Evolutionary conservation across 2,888 invertebrate genomes (phyloP), one percentile per base, ranked within the genome.

Genomic region (Athrips mouffetella): DNA sequence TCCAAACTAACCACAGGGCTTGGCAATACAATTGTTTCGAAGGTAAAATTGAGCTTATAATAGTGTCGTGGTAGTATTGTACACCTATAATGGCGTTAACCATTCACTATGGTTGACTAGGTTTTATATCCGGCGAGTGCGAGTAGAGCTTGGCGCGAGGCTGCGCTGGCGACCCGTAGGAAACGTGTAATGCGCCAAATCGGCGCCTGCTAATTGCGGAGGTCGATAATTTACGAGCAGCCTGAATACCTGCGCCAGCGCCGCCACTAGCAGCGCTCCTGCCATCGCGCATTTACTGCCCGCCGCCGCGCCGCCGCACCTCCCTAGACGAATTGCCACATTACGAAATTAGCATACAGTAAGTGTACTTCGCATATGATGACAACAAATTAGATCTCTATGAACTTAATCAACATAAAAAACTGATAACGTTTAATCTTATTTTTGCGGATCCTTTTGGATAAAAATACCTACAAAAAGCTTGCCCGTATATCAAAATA

Each of bases 141-240:
- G 8, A 5, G 20, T n/a, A 25, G 40, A 13, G n/a, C n/a, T n/a
- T n/a, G n/a, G 13, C 57, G 58, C 50, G 39, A 20, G 31, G 45
- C 29, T 27, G 50, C 60, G 54, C 50, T 45, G 53, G 51, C 47
- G n/a, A n/a, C n/a, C n/a, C 58, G 52, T 64, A 70, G 68, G 63
- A 72, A 73, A 71, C 66, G 58, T 65, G 68, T 70, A 76, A 74
- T 77, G 72, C 81, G 80, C 75, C 80, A 79, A 83, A 82, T 82
- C 73, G 83, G 80, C 81, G 84, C 84, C 82, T 75, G 62, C 77
- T 86, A 80, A 84, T 84, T 83, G 84, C 79, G 73, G 73, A 77
- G 79, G 76, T 62, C 61, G 76, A 70, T 81, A 77, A 84, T 83
- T 83, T 84, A 83, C 73, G 78, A 76, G 68, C 73, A 67, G 62